Evolutionary conservation across 2,113 vertebrate genomes (phyloP), one percentile per base, ranked within the genome.

Genomic region (Bufo gargarizans): DNA sequence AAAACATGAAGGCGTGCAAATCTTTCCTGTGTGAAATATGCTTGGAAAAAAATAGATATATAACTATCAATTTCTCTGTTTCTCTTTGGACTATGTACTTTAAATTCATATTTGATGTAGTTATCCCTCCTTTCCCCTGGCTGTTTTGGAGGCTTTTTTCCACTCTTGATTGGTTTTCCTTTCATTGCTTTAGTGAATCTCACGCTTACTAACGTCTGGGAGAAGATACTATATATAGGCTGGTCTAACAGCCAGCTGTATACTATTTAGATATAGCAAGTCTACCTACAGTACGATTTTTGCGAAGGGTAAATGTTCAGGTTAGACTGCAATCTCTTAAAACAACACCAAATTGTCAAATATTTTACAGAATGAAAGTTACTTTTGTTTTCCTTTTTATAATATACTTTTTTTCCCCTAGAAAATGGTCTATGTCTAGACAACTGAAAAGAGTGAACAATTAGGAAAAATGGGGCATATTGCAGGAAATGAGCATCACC

Each of bases 11-110:
- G 47, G 76, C 80, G 1, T 0, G 81, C 83, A 87, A 55, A 91
- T 88, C 86, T 89, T 85, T 93, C 93, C 88, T 90, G 90, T 90
- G 90, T 90, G 61, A 90, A 90, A 93, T 92, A 91, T 82, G 78
- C 90, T 91, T 88, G 90, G 90, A 88, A 92, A 86, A 77, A 78
- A 69, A 80, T 81, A 67, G 77, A 80, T 80, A 74, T 86, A 65
- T 49, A 77, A 76, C 72, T 86, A 87, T 63, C 14, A 80, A 87
- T 87, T 55, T 79, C 12, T 79, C 61, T 55, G 50, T 59, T n/a
- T 80, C 86, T 87, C 77, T 55, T 79, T 87, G 63, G 77, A 80
- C 59, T 69, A 79, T 80, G 61, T 80, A 69, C 45, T 71, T 71
- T 69, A 50, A 87, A 87, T 86, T 53, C 14, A 50, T 79, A 67